Evolutionary conservation across 2,888 invertebrate genomes (phyloP), one percentile per base, ranked within the genome.

Genomic region (Chymomyza procnemis): DNA sequence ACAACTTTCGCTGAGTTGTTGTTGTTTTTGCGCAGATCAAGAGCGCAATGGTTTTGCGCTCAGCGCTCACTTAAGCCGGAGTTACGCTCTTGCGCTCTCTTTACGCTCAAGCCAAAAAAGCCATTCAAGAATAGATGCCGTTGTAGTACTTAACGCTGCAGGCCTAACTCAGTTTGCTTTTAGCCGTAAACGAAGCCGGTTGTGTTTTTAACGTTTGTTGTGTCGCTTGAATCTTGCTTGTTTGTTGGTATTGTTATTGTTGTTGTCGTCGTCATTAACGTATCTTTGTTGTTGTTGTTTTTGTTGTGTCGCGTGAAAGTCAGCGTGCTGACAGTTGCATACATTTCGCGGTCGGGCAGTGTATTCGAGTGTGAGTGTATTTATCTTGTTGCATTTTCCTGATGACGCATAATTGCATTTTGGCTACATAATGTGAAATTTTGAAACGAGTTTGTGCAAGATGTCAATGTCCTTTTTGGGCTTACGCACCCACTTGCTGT

Each of bases 381-480:
- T 59, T 63, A n/a, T 19, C 56, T 55, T 54, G 56, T 48, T 78
- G 69, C 67, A 69, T 71, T 75, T 67, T 54, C 21, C 69, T 62
- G 64, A 66, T 81, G 81, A 86, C 81, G 81, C 81, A 86, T 81
- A 67, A 71, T 71, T 74, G 72, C 78, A 75, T 61, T 72, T 57
- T 48, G 21, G 61, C 14, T 56, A 26, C 21, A 16, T 16, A 47
- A 47, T 47, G 34, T 59, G 61, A 61, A 21, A 55, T 9, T 48
- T 41, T 30, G 3, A 41, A 41, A 41, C 34, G 12, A 41, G 34
- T 41, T 41, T 41, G 34, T 9, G 69, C 60, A 60, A 66, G 69
- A 73, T 72, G 81, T 82, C 81, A 82, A 87, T 87, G 81, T 82
- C 81, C 81, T 82, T 82, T 69, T 76, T 72, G 56, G 72, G 47